Conservation (phyloP, 2,113 vertebrate genomes). For the Archilochus colubris region DNA sequence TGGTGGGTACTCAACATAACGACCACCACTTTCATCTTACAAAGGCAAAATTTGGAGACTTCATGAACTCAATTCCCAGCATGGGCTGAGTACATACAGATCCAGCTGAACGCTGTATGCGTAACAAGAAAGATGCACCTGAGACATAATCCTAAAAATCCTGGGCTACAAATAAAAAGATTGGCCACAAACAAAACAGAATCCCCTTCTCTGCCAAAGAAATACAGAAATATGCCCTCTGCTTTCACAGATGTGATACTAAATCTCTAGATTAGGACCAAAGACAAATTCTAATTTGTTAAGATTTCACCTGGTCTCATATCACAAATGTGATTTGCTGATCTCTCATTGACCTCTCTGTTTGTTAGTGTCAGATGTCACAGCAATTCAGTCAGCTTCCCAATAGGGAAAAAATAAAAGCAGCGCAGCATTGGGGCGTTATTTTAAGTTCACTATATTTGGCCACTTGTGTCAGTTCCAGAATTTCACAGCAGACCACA, state of each 20-base stretch:
- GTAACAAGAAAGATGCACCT: background rate
- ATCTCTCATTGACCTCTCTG: background rate
- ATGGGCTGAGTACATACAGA: background rate
- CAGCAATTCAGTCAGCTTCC: background rate
- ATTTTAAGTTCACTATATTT: background rate
- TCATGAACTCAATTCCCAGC: background rate
- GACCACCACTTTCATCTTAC: background rate
- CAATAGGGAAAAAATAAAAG: background rate
- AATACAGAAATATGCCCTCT: background rate
- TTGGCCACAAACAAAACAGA: background rate
- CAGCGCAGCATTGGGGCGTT: background rate
- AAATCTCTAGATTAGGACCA: background rate
- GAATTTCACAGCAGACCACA: background rate
- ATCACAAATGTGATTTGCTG: background rate
- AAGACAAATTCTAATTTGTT: background rate
- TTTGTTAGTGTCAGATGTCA: background rate
- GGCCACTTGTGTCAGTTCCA: background rate
- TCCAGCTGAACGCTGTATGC: background rate
- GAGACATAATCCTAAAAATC: background rate
- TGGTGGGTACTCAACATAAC: accelerated
- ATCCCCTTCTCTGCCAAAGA: background rate
- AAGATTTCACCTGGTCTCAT: background rate
- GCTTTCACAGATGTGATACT: background rate
- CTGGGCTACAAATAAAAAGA: background rate
- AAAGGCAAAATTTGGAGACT: background rate